phyloP scores from a whole-genome alignment of 1,140 invertebrate species.

The Drosophila setifemur region DNA sequence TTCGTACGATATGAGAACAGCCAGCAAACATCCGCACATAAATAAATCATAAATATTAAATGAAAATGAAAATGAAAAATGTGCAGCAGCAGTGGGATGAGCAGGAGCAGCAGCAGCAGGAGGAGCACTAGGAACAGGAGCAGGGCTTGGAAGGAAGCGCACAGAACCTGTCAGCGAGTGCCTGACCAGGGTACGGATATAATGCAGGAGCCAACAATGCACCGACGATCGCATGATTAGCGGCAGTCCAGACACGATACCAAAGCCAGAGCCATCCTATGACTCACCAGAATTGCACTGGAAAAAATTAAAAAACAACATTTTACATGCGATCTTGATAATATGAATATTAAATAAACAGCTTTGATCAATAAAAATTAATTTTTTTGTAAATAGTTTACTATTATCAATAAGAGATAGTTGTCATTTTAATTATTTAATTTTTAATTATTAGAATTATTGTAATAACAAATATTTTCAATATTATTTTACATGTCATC shows the following conservation, averaged over 20 bases:
- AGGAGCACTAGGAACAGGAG: not conserved
- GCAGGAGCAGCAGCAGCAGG: not conserved
- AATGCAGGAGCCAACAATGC: slow-evolving; percentile 64
- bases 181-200: slow-evolving; percentile 41
- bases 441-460: too few species aligned
- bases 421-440: too few species aligned
- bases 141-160: slow-evolving; percentile 55
- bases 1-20: slow-evolving; percentile 72
- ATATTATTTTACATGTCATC: too few species aligned
- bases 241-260: slow-evolving; percentile 45
- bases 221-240: slow-evolving; percentile 74
- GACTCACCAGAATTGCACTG: slow-evolving; percentile 15
- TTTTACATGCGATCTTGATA: too few species aligned
- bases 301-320: not conserved
- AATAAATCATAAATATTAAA: slow-evolving; percentile 81
- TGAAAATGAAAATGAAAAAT: slow-evolving; percentile 80
- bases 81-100: slow-evolving; percentile 45
- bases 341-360: not conserved
- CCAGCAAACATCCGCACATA: slow-evolving; percentile 77
- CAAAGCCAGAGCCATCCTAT: slow-evolving; percentile 5
- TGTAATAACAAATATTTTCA: too few species aligned
- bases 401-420: too few species aligned
- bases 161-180: slow-evolving; percentile 70
- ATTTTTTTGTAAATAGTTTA: too few species aligned
- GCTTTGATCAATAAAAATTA: not conserved